These are phyloP conservation scores for Diarsia dahlii DNA, from an alignment of 2,888 invertebrate species.

Conservation along the genomic window DNA sequence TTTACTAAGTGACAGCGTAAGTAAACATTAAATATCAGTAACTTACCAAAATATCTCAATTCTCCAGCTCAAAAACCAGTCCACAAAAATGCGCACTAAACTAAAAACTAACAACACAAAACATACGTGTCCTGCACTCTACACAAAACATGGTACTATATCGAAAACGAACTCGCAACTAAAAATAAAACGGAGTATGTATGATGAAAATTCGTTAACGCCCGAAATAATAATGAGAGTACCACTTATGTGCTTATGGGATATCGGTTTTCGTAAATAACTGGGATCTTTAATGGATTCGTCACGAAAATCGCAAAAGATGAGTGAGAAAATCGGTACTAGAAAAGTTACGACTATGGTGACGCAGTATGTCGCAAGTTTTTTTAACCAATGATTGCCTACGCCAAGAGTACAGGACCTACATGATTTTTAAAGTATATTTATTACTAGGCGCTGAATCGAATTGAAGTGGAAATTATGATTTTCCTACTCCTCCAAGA, in stretches of 20 bases:
- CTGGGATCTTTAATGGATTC: background rate
- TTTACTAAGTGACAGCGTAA: no score
- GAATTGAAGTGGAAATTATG: no score
- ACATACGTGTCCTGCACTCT: conserved; percentile 51
- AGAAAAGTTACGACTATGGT: background rate
- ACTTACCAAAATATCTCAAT: conserved; percentile 31
- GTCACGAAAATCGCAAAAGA: background rate
- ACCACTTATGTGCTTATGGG: conserved; percentile 29
- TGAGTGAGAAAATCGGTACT: background rate
- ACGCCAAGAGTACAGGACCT: no score
- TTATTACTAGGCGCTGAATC: no score
- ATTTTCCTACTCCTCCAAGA: no score
- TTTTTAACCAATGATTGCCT: background rate
- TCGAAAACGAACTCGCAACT: conserved; percentile 72
- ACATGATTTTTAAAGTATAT: no score
- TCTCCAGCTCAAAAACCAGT: conserved; percentile 14
- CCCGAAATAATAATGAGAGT: conserved; percentile 64
- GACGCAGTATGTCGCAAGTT: background rate
- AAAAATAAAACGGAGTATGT: conserved; percentile 76
- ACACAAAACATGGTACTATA: conserved; percentile 56
- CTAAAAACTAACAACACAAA: conserved; percentile 25
- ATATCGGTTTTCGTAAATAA: conserved; percentile 59
- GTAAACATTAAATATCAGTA: no score
- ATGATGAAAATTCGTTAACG: conserved; percentile 76
- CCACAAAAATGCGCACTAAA: conserved; percentile 51